phyloP scores from a whole-genome alignment of 2,888 invertebrate species.

The Drosophila neonasuta region DNA sequence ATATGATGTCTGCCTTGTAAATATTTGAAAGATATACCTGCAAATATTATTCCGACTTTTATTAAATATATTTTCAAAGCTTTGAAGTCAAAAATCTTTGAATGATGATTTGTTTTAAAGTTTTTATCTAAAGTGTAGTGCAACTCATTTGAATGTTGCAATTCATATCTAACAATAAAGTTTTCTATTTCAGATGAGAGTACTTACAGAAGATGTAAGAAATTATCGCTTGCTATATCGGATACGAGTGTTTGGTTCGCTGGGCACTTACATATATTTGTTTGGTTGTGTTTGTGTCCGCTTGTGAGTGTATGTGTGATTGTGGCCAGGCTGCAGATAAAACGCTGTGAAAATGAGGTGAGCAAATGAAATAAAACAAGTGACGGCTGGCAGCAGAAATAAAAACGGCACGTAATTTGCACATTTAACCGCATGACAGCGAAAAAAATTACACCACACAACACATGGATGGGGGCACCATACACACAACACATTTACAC shows the following conservation, averaged over 20 bases:
- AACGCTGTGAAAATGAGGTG: constrained; percentile 65
- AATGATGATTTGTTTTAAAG: too few relatives aligned
- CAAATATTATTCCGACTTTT: too few relatives aligned
- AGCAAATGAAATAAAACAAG: constrained; percentile 68
- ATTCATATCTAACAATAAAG: too few relatives aligned
- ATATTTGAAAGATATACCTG: too few relatives aligned
- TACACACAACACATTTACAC: constrained; percentile 4
- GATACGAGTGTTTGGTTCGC: neutral
- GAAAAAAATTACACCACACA: constrained; percentile 51
- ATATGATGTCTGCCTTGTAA: too few relatives aligned
- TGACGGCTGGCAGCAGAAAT: constrained; percentile 57
- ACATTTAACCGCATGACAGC: constrained; percentile 73
- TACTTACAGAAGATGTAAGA: too few relatives aligned
- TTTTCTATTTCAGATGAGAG: too few relatives aligned
- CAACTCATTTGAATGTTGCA: too few relatives aligned
- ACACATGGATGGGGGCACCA: constrained; percentile 26
- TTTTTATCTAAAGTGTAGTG: too few relatives aligned
- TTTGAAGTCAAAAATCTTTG: too few relatives aligned
- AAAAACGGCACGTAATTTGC: constrained; percentile 71
- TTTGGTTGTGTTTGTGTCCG: constrained; percentile 8
- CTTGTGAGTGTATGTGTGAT: constrained; percentile 14
- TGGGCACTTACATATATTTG: constrained; percentile 1
- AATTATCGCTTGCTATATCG: neutral
- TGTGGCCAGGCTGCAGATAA: constrained; percentile 54
- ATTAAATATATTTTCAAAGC: too few relatives aligned